phyloP scores from a whole-genome alignment of 2,888 invertebrate species.

The Mesochorus sp. region DNA sequence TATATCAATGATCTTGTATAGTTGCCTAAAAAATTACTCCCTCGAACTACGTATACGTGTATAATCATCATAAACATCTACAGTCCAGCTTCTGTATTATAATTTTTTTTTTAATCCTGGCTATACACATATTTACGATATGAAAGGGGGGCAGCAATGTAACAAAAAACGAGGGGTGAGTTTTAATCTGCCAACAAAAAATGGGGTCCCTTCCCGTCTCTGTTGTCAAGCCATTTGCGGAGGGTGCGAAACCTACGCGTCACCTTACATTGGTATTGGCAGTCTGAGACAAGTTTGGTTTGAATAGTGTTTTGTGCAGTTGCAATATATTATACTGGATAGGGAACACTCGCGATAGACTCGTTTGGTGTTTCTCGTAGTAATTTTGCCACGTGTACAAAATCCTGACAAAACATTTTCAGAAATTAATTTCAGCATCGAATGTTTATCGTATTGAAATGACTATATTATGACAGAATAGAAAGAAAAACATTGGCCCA shows the following conservation, averaged over 20 bases:
- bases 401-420: too few relatives aligned
- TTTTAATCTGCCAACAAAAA: conserved; percentile 40
- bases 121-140: conserved; percentile 23
- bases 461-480: too few relatives aligned
- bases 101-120: not conserved
- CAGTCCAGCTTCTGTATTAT: conserved; percentile 18
- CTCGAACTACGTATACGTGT: too few relatives aligned
- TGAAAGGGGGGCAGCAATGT: not conserved
- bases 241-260: conserved; percentile 28
- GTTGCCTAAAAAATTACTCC: too few relatives aligned
- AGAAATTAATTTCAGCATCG: too few relatives aligned
- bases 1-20: too few relatives aligned
- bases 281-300: conserved; percentile 13
- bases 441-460: too few relatives aligned
- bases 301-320: not conserved
- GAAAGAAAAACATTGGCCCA: too few relatives aligned
- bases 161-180: conserved; percentile 32
- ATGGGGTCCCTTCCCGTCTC: conserved; percentile 5
- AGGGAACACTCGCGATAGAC: not conserved
- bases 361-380: not conserved
- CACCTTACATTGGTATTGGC: conserved; percentile 39
- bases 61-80: not conserved
- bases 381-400: not conserved
- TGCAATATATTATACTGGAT: not conserved
- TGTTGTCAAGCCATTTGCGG: conserved; percentile 28